A percentile compares a stretch with the other conserved stretches of the same genome.
Evolutionary conservation across 2,113 vertebrate genomes (phyloP).

Genomic region (Chaenocephalus aceratus): DNA sequence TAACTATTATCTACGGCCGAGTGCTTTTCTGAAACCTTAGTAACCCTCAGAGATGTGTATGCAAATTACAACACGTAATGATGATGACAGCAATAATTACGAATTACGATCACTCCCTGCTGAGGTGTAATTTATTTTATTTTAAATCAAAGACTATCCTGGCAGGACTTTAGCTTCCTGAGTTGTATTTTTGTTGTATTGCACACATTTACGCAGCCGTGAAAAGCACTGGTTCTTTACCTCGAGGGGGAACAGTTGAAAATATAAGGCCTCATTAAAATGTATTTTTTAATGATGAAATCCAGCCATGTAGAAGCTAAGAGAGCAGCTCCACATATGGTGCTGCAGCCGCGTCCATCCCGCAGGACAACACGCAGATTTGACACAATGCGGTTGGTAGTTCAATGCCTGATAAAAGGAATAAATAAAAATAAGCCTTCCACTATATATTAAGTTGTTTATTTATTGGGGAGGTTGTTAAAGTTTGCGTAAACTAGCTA

Average conservation of each 20-base stretch:
- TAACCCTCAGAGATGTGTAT: slow-evolving; percentile 20
- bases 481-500: too few species aligned
- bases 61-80: slow-evolving; percentile 15
- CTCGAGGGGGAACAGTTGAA: slow-evolving; percentile 37
- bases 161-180: neutral
- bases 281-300: slow-evolving; percentile 63
- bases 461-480: too few species aligned
- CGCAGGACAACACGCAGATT: slow-evolving; percentile 3
- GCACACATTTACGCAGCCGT: slow-evolving; percentile 11
- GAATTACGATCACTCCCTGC: slow-evolving; percentile 10
- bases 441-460: too few species aligned
- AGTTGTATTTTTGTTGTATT: slow-evolving; percentile 1
- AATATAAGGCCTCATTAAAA: slow-evolving; percentile 37
- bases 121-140: neutral
- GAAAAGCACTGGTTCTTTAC: slow-evolving; percentile 14
- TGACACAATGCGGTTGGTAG: neutral
- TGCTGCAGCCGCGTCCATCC: slow-evolving; percentile 54
- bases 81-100: slow-evolving; percentile 1
- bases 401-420: neutral
- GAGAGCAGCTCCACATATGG: slow-evolving; percentile 69
- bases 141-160: slow-evolving; percentile 12
- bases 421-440: too few species aligned
- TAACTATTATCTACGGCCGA: slow-evolving; percentile 28
- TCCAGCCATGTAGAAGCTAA: slow-evolving; percentile 55
- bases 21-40: slow-evolving; percentile 14